A percentile compares a stretch with the other conserved stretches of the same genome.
Evolutionary conservation across 2,113 vertebrate species (phyloP).

Genomic region (Connochaetes taurinus): DNA sequence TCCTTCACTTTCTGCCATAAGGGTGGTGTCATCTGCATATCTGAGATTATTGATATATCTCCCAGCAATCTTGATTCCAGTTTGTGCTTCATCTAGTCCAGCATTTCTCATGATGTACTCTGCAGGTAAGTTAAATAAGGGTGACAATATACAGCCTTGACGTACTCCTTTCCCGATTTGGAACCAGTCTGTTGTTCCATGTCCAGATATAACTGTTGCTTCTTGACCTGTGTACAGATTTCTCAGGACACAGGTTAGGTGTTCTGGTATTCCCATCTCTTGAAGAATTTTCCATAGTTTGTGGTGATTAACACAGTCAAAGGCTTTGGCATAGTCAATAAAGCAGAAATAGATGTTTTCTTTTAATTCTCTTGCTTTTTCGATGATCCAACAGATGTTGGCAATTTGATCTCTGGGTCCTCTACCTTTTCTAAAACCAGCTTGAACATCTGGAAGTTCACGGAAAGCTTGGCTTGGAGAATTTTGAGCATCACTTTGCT

Average conservation of each 20-base stretch:
- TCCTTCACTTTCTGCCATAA: neutral
- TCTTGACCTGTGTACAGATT: neutral
- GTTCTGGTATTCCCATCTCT: neutral
- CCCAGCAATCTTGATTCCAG: neutral
- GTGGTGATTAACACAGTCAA: neutral
- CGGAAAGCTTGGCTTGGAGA: neutral
- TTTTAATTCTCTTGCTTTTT: neutral
- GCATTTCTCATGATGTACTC: neutral
- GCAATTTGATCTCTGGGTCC: neutral
- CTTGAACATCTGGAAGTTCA: neutral
- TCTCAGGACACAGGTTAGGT: neutral
- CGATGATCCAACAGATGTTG: neutral
- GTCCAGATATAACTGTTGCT: neutral
- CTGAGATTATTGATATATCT: neutral
- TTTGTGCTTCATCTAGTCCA: neutral
- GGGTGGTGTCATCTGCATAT: neutral
- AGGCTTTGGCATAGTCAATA: neutral
- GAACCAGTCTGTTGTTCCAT: neutral
- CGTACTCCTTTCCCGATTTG: neutral
- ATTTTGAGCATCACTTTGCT: neutral
- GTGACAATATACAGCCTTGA: neutral
- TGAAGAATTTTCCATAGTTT: neutral
- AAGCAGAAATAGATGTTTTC: neutral
- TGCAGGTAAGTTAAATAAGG: neutral
- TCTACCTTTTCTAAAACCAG: neutral